These are phyloP conservation scores for Papilio polytes DNA, from an alignment of 1,140 invertebrate genomes.

Conservation along the genomic window DNA sequence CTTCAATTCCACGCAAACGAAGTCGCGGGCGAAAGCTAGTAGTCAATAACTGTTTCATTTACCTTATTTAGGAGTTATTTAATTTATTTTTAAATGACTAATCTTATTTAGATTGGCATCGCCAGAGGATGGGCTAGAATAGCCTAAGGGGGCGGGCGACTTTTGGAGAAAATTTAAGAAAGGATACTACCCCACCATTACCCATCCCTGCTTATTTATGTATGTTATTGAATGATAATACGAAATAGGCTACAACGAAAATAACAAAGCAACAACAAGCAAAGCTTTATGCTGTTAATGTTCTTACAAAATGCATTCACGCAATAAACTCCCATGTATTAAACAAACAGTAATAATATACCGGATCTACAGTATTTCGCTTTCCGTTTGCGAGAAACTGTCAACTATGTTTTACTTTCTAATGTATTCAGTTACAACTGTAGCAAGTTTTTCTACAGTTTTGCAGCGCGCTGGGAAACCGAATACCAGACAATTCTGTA, in stretches of 20 bases:
- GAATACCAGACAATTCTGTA: slow-evolving; percentile 7
- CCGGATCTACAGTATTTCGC: slow-evolving; percentile 24
- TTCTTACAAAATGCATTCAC: background rate
- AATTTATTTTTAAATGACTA: background rate
- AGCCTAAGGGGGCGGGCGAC: too few relatives aligned
- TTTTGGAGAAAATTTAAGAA: too few relatives aligned
- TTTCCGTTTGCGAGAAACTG: slow-evolving; percentile 33
- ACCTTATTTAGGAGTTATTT: background rate
- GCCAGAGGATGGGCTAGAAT: too few relatives aligned
- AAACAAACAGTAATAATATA: slow-evolving; percentile 34
- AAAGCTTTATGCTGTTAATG: background rate
- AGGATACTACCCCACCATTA: too few relatives aligned
- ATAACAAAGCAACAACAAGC: background rate
- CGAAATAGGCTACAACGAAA: background rate
- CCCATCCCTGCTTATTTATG: too few relatives aligned
- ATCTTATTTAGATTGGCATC: background rate
- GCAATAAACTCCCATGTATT: slow-evolving; percentile 3
- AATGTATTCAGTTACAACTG: slow-evolving; percentile 36
- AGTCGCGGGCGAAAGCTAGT: too few relatives aligned
- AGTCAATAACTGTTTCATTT: background rate
- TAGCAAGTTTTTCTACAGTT: slow-evolving; percentile 28
- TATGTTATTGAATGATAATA: too few relatives aligned
- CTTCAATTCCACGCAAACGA: too few relatives aligned
- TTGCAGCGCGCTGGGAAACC: background rate
- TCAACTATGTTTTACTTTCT: slow-evolving; percentile 34